A percentile compares a stretch with the other conserved stretches of the same genome.
These are phyloP conservation scores for Listronotus oregonensis DNA, from an alignment of 1,140 invertebrate genomes.

Conservation along the genomic window DNA sequence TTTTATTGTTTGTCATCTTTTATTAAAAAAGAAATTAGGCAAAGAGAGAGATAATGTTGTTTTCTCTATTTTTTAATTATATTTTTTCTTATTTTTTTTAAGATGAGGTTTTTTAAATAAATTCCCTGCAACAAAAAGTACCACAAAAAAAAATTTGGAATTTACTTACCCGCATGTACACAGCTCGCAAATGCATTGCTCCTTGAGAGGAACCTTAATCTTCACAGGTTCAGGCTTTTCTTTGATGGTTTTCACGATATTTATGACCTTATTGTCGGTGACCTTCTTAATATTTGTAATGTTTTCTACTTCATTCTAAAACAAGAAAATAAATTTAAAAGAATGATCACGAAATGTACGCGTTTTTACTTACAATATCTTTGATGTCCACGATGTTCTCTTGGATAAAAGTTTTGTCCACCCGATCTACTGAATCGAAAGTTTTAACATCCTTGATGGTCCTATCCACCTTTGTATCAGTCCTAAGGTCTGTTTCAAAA, in stretches of 20 bases:
- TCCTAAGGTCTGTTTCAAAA: constrained; percentile 15
- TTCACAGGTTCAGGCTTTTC: constrained; percentile 54
- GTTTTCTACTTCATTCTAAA: constrained; percentile 53
- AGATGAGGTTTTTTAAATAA: too few species aligned
- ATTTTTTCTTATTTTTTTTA: too few species aligned
- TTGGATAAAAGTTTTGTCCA: constrained; percentile 41
- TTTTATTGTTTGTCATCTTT: too few species aligned
- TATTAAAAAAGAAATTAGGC: too few species aligned
- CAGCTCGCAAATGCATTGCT: constrained; percentile 87
- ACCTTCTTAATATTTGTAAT: constrained; percentile 52
- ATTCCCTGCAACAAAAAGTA: too few species aligned
- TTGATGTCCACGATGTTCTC: constrained; percentile 51
- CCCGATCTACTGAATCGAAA: constrained; percentile 34
- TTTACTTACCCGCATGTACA: constrained; percentile 88
- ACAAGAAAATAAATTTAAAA: constrained; percentile 28
- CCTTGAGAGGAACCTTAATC: constrained; percentile 61
- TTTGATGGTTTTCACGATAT: constrained; percentile 55
- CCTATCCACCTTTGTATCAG: constrained; percentile 14
- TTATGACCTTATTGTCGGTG: constrained; percentile 52
- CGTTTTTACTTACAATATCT: constrained; percentile 49
- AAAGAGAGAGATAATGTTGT: too few species aligned
- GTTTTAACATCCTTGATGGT: constrained; percentile 22
- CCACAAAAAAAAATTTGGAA: too few species aligned
- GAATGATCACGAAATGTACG: neutral
- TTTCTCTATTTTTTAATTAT: too few species aligned